phyloP scores from a whole-genome alignment of 2,113 vertebrate genomes.

The Cygnus buccinator region DNA sequence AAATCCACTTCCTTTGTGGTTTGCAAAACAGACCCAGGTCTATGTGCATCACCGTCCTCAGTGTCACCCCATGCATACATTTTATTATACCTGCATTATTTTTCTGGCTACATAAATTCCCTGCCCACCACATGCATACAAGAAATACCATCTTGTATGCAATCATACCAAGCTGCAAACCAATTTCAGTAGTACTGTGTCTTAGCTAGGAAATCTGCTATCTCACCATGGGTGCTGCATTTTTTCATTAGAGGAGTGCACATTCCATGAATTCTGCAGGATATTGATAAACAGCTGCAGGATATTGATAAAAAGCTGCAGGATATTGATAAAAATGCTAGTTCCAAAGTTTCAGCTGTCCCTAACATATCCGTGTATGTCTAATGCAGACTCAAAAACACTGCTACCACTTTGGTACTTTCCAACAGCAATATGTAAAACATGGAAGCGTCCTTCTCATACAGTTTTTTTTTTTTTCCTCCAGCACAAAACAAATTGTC shows the following conservation, averaged over 20 bases:
- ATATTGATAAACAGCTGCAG: neutral
- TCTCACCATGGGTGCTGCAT: neutral
- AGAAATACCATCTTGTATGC: neutral
- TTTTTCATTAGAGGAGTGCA: neutral
- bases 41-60: accelerated
- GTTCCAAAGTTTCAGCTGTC: too few relatives aligned
- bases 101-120: neutral
- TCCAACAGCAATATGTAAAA: neutral
- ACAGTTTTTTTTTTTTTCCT: neutral
- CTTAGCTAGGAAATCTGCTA: neutral
- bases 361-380: neutral
- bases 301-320: neutral
- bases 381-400: neutral
- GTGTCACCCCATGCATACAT: too few relatives aligned
- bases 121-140: neutral
- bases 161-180: accelerated
- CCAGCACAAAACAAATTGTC: neutral
- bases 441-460: neutral
- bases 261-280: neutral
- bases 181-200: neutral
- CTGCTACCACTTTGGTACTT: neutral
- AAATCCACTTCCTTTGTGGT: neutral
- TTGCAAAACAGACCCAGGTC: neutral
- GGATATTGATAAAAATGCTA: neutral
- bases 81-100: neutral